These are phyloP conservation scores for Trichechus manatus DNA, from an alignment of 2,113 vertebrate genomes.

Conservation along the genomic window DNA sequence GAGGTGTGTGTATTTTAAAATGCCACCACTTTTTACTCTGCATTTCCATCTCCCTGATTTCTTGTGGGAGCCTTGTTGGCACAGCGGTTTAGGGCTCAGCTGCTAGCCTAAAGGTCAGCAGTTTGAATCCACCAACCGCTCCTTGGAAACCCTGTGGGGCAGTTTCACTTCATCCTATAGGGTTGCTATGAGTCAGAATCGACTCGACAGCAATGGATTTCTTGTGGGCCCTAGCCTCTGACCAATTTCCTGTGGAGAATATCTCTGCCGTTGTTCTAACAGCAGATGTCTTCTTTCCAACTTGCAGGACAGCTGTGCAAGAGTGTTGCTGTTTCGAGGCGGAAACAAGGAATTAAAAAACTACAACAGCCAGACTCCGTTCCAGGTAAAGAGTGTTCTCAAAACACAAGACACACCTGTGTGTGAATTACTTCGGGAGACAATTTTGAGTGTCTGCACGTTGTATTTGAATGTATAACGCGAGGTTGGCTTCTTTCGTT, in stretches of 20 bases:
- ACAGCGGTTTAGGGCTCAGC: no score
- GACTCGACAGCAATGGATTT: no score
- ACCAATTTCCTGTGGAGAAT: rapidly evolving
- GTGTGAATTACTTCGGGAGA: rapidly evolving
- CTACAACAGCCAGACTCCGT: conserved; percentile 96
- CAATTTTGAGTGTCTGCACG: rapidly evolving
- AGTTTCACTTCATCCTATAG: no score
- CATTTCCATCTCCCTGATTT: rapidly evolving
- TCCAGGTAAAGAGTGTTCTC: conserved; percentile 90
- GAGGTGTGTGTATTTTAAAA: background rate
- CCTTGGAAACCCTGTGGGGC: no score
- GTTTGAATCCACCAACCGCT: no score
- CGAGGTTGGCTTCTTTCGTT: rapidly evolving
- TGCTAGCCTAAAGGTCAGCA: no score
- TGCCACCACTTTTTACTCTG: background rate
- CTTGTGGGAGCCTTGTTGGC: background rate
- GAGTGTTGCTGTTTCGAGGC: conserved; percentile 95
- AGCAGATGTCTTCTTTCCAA: rapidly evolving
- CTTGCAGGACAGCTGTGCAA: conserved; percentile 95
- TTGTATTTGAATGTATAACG: rapidly evolving
- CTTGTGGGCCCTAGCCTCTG: background rate
- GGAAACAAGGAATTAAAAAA: conserved; percentile 97
- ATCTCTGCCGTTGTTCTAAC: rapidly evolving
- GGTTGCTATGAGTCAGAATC: no score
- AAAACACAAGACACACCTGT: rapidly evolving